Evolutionary conservation across 2,113 vertebrate species (phyloP).

Genomic region (Microtus montanus): DNA sequence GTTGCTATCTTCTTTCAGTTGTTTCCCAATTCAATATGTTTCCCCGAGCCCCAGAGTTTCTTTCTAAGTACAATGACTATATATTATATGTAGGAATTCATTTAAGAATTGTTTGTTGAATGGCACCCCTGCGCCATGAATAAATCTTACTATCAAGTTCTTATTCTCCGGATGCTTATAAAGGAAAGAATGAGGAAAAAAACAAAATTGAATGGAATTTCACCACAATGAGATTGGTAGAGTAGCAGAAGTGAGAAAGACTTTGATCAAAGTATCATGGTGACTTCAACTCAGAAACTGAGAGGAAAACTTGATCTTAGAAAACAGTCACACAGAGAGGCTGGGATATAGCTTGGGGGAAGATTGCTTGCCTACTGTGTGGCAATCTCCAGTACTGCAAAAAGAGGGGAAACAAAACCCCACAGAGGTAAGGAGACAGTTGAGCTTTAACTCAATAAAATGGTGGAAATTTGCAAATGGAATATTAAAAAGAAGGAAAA

Average conservation of each 20-base stretch:
- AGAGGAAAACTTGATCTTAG: background rate
- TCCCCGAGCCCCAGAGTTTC: background rate
- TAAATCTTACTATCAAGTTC: conserved; percentile 16
- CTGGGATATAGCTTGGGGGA: no score
- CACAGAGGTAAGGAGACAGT: background rate
- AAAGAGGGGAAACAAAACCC: background rate
- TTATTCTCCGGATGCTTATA: conserved; percentile 21
- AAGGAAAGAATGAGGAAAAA: background rate
- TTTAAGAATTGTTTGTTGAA: conserved; percentile 11
- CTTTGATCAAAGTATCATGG: background rate
- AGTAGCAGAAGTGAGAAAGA: background rate
- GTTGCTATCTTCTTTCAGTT: background rate
- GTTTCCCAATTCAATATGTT: conserved; percentile 6
- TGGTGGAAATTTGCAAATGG: background rate
- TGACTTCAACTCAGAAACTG: background rate
- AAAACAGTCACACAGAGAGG: background rate
- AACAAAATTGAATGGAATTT: background rate
- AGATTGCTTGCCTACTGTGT: no score
- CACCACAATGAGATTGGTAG: background rate
- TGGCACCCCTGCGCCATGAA: background rate
- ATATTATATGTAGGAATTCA: background rate
- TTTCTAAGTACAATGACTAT: conserved; percentile 9
- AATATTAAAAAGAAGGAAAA: no score
- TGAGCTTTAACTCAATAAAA: background rate
- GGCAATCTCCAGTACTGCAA: background rate